Evolutionary conservation across 2,888 invertebrate species (phyloP).

Genomic region (Parnassius glacialis): DNA sequence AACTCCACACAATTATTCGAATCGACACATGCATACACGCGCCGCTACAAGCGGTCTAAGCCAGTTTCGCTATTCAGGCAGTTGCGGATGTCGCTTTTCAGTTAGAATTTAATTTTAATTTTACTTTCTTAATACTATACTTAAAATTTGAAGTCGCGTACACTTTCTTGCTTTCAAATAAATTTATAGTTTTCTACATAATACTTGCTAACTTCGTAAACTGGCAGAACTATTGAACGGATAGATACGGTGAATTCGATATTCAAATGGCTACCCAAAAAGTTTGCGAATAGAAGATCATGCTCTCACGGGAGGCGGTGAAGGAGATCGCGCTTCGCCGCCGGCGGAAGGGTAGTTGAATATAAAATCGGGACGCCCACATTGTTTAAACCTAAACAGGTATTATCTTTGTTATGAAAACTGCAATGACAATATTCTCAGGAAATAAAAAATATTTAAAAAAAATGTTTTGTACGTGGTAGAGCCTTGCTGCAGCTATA

Average conservation of each 20-base stretch:
- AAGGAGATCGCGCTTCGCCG: background rate
- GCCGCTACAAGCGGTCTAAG: too few relatives aligned
- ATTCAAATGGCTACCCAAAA: slow-evolving; percentile 20
- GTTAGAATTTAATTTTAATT: too few relatives aligned
- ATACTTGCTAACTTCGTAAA: slow-evolving; percentile 3
- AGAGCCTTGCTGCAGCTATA: too few relatives aligned
- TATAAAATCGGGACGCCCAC: background rate
- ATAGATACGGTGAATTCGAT: slow-evolving; percentile 10
- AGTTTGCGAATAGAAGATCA: slow-evolving; percentile 17
- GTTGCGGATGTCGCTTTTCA: too few relatives aligned
- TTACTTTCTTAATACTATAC: too few relatives aligned
- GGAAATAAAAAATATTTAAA: too few relatives aligned
- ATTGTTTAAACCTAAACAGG: slow-evolving; percentile 1
- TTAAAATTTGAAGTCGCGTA: too few relatives aligned
- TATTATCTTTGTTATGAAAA: background rate
- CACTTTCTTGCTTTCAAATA: background rate
- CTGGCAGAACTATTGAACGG: slow-evolving; percentile 11
- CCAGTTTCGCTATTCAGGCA: too few relatives aligned
- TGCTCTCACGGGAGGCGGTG: slow-evolving; percentile 11
- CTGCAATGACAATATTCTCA: too few relatives aligned
- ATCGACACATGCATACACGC: too few relatives aligned
- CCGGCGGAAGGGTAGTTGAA: slow-evolving; percentile 1
- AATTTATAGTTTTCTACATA: background rate
- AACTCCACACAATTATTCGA: too few relatives aligned
- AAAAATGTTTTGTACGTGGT: too few relatives aligned